A percentile compares a stretch with the other conserved stretches of the same genome.
Evolutionary conservation across 2,888 invertebrate species (phyloP).

Genomic region (Eristalis intricaria): DNA sequence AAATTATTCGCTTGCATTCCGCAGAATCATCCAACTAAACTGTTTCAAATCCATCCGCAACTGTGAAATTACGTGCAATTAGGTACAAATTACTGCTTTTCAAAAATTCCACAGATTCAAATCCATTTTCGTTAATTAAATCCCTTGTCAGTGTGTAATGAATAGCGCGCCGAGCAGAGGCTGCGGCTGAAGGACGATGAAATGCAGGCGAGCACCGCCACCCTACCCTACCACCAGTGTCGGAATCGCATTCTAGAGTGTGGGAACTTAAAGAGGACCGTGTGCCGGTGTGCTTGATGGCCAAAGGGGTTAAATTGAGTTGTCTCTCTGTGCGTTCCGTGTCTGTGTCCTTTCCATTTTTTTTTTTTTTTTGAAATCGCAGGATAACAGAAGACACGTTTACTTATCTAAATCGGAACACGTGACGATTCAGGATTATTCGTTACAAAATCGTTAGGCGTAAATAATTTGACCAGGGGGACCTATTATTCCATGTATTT

Average conservation of each 20-base stretch:
- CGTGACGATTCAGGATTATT: constrained; percentile 53
- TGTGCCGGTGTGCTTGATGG: neutral
- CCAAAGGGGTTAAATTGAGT: constrained; percentile 57
- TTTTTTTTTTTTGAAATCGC: neutral
- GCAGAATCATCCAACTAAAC: neutral
- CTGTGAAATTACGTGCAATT: constrained; percentile 6
- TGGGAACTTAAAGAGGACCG: neutral
- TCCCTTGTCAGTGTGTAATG: constrained; percentile 8
- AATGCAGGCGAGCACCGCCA: neutral
- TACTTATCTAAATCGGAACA: constrained; percentile 60
- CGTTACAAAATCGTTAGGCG: constrained; percentile 56
- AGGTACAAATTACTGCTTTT: neutral
- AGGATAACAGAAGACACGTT: constrained; percentile 48
- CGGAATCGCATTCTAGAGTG: neutral
- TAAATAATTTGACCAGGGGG: constrained; percentile 64
- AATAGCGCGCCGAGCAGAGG: neutral
- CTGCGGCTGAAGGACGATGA: neutral
- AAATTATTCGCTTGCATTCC: neutral
- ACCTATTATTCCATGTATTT: constrained; percentile 57
- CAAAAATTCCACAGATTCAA: constrained; percentile 7
- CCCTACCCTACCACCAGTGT: neutral
- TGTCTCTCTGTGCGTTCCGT: constrained; percentile 33
- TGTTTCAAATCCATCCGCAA: constrained; percentile 1
- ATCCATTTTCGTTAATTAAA: constrained; percentile 23
- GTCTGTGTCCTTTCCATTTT: neutral